Evolutionary conservation across 1,140 invertebrate species (phyloP).

Genomic region (Marisa cornuarietis): DNA sequence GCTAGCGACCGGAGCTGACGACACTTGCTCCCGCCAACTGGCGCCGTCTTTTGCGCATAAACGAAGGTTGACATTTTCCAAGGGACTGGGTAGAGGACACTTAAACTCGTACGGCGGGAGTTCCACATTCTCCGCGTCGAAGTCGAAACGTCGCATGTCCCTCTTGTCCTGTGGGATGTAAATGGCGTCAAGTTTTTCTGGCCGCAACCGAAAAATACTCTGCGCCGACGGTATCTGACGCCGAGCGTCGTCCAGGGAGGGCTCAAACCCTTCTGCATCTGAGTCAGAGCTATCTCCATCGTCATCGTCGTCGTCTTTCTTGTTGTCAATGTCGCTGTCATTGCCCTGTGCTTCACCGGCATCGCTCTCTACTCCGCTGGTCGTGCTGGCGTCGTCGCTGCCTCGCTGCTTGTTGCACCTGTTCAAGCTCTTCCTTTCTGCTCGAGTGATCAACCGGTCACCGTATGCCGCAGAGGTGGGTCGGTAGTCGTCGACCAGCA

Average conservation of each 20-base stretch:
- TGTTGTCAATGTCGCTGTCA: constrained; percentile 44
- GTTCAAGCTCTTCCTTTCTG: constrained; percentile 16
- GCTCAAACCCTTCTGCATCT: constrained; percentile 48
- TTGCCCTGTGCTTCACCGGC: constrained; percentile 6
- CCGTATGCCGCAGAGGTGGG: constrained; percentile 27
- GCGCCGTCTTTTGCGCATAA: constrained; percentile 45
- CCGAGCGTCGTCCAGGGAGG: constrained; percentile 41
- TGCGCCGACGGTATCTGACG: constrained; percentile 40
- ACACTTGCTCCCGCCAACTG: constrained; percentile 47
- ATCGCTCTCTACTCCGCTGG: constrained; percentile 52
- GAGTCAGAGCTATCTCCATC: constrained; percentile 29
- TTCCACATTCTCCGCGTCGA: constrained; percentile 51
- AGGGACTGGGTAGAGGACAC: constrained; percentile 41
- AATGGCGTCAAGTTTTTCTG: constrained; percentile 54
- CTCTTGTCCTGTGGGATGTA: constrained; percentile 47
- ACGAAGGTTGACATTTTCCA: constrained; percentile 45
- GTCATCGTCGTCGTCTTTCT: constrained; percentile 41
- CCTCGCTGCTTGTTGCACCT: background rate
- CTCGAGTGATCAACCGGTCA: constrained; percentile 26
- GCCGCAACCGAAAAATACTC: constrained; percentile 42
- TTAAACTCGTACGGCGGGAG: constrained; percentile 51
- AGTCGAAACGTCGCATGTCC: constrained; percentile 53
- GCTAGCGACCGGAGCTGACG: constrained; percentile 8
- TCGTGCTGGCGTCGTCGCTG: constrained; percentile 48
- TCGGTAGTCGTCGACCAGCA: constrained; percentile 29